A percentile compares a stretch with the other conserved stretches of the same genome.
Evolutionary conservation across 2,113 vertebrate genomes (phyloP).

Genomic region (Dromaius novaehollandiae): DNA sequence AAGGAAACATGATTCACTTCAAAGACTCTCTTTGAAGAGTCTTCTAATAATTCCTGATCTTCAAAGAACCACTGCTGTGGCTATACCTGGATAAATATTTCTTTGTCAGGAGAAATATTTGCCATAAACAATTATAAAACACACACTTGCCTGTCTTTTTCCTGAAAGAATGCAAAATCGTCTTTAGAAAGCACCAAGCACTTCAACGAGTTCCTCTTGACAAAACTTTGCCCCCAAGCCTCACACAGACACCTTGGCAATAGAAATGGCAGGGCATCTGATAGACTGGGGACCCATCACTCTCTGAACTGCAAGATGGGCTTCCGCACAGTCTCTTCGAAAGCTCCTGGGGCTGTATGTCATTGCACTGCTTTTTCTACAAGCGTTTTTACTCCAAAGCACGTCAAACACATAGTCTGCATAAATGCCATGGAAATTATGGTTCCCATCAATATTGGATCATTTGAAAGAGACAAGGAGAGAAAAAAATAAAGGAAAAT

Average conservation of each 20-base stretch:
- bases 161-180: not conserved
- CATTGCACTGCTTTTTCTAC: not conserved
- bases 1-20: constrained; percentile 43
- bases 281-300: not conserved
- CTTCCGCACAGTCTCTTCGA: not conserved
- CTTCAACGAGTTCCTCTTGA: not conserved
- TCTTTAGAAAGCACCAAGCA: not conserved
- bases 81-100: constrained; percentile 42
- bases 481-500: not conserved
- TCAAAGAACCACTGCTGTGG: constrained; percentile 35
- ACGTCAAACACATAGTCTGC: not conserved
- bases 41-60: constrained; percentile 29
- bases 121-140: not conserved
- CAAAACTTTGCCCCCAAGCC: not conserved
- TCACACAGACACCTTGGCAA: not conserved
- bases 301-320: not conserved
- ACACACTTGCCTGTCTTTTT: not conserved
- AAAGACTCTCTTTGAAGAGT: constrained; percentile 49
- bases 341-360: not conserved
- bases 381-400: not conserved
- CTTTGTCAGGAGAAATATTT: not conserved
- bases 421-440: not conserved
- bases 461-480: not conserved
- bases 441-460: not conserved
- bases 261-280: not conserved